Evolutionary conservation across 2,797 vertebrate genomes (phyloP).

Genomic region (Pagetopsis macropterus): DNA sequence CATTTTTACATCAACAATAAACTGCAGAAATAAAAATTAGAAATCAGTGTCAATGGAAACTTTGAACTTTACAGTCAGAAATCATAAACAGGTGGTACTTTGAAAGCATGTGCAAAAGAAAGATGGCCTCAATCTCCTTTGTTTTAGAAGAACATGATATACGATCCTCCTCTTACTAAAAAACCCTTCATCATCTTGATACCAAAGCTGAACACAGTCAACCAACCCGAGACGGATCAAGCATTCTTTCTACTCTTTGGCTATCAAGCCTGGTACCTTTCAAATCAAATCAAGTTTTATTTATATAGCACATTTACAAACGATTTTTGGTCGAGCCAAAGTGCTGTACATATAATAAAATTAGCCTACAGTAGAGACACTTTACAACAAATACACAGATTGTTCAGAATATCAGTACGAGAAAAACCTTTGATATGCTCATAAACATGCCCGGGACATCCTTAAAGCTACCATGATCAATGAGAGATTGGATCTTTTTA

Average conservation of each 20-base stretch:
- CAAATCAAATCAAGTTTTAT: no score
- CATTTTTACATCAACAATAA: conserved; percentile 3
- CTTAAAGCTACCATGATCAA: conserved; percentile 7
- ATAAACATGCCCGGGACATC: conserved; percentile 31
- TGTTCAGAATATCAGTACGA: no score
- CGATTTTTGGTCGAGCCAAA: no score
- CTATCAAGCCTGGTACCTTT: conserved; percentile 1
- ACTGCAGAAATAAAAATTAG: conserved; percentile 1
- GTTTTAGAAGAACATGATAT: neutral
- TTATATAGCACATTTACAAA: no score
- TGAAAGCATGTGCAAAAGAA: conserved; percentile 29
- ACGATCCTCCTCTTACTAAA: conserved; percentile 16
- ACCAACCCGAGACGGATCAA: conserved; percentile 23
- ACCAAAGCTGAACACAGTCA: conserved; percentile 31
- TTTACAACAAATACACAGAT: no score
- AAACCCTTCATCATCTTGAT: conserved; percentile 20
- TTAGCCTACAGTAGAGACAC: no score
- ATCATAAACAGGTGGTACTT: conserved; percentile 25
- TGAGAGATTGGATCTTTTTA: conserved; percentile 8
- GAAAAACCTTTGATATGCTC: conserved; percentile 13
- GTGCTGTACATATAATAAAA: no score
- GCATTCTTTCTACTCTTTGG: neutral
- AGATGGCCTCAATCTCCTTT: neutral
- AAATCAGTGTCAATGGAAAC: conserved; percentile 6
- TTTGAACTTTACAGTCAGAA: conserved; percentile 1